These are phyloP conservation scores for Conchocele bisecta DNA, from an alignment of 2,888 invertebrate species.

Conservation along the genomic window DNA sequence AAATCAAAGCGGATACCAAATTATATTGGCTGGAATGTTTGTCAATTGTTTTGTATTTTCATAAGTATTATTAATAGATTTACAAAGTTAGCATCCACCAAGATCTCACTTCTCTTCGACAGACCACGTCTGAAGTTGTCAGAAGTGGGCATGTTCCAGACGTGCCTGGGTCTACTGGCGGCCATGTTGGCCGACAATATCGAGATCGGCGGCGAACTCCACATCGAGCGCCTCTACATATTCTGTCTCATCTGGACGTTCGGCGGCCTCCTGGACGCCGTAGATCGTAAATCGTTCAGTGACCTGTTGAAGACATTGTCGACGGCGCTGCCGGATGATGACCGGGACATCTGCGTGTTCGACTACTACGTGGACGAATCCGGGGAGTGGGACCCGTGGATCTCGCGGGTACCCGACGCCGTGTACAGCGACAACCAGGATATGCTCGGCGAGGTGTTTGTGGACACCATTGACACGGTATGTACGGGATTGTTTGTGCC, in stretches of 20 bases:
- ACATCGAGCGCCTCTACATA: conserved; percentile 81
- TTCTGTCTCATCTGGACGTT: conserved; percentile 83
- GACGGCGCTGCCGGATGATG: conserved; percentile 83
- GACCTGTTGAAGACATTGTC: conserved; percentile 81
- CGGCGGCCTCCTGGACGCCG: conserved; percentile 79
- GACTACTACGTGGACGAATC: conserved; percentile 83
- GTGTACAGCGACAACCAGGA: conserved; percentile 79
- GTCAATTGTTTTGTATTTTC: no score
- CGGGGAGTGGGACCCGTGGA: conserved; percentile 83
- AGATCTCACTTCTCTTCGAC: conserved; percentile 30
- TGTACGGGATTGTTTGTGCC: conserved; percentile 57
- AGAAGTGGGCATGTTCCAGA: conserved; percentile 81
- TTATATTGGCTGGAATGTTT: no score
- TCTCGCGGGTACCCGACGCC: conserved; percentile 80
- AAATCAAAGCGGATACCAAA: no score
- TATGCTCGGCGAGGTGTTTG: conserved; percentile 81
- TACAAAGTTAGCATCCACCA: no score
- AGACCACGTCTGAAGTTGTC: conserved; percentile 77
- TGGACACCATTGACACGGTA: conserved; percentile 82
- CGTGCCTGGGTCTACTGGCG: conserved; percentile 80
- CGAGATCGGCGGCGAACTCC: conserved; percentile 82
- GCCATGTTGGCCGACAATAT: conserved; percentile 83
- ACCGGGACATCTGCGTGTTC: conserved; percentile 82
- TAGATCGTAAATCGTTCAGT: conserved; percentile 80
- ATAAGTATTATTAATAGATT: no score